Evolutionary conservation across 2,113 vertebrate genomes (phyloP), one percentile per base, ranked within the genome.

Genomic region (Pholis gunnellus): DNA sequence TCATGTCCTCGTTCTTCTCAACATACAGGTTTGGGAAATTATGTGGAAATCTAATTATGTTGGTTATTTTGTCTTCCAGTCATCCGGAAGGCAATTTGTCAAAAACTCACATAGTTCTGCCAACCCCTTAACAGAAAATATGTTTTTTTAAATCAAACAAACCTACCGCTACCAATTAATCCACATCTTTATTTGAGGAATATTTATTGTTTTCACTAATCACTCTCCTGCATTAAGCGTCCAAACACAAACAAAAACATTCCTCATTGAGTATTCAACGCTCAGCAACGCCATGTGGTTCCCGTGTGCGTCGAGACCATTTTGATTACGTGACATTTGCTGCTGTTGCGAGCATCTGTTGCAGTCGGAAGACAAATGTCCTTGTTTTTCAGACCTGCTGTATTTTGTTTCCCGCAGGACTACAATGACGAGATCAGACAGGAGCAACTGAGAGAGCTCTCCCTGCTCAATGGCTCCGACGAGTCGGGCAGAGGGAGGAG

Each of bases 341-440:
- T 87, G 81, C 87, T 81, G 87, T 88, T 88, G 17, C 5, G 20
- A 85, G 52, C 83, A 88, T 83, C 86, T 91, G 86, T 73, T 87
- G 64, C 81, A 70, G 80, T 78, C 79, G 31, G 57, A 82, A 87
- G 72, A 89, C 81, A 88, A 89, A 91, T 89, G 63, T 76, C 72
- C 72, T 66, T 86, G 44, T 85, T 72, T 36, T 56, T 44, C 67
- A 91, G 56, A 85, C 70, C 9, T 81, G 61, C 59, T 84, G 57
- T 64, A 27, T 74, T 88, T 86, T 87, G 86, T 52, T 82, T 54
- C 71, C 92, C 90, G 25, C 87, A 99, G 98, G 98, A 99, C 92
- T 99, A 99, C 88, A 99, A 99, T 80, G 98, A 99, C 90, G 97
- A 99, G 94, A 99, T 99, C 90, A 97, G 98, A 78, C 98, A 99